Base-by-base conservation (phyloP, 2,113 vertebrate species). In the Microcebus ravelobensis region DNA sequence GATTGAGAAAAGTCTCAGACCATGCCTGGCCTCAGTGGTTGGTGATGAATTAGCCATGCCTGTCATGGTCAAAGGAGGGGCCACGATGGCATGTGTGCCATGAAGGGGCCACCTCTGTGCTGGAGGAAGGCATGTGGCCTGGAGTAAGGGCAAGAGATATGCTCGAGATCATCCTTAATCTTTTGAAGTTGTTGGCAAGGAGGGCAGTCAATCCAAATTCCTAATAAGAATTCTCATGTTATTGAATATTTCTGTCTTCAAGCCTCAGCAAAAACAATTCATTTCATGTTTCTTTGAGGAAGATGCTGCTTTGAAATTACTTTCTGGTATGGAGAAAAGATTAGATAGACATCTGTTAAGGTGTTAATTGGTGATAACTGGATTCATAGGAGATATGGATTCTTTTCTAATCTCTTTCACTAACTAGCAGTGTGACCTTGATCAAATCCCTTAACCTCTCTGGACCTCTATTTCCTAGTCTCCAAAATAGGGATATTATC, bases 331-430 rank as follows among this genome's bases (percentile, higher is more conserved):
- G 61, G 89, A 63, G 76, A 89, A 76, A 93, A 74, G 48, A 92
- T 52, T 61, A 27, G 29, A 3, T 39, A 84, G 68, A 73, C 2
- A 79, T 45, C n/a, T 71, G 95, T 89, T 87, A 93, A 96, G 82
- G 88, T 96, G 96, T 86, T 96, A 94, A 96, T 97, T 95, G 57
- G 34, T 91, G 96, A 95, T 96, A 97, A 95, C 65, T 94, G 67
- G 85, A 96, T 96, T 57, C 87, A 84, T 81, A 74, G 27, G 50
- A 97, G 87, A 63, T 34, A n/a, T 87, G 39, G 13, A 59, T 55
- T 96, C 20, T 91, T 15, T 76, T 92, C 48, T 96, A 31, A 77
- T 77, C 63, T 91, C 83, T 91, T 36, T 80, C 45, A 36, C 39
- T 95, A 94, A 79, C 77, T 93, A 93, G 83, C 77, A 81, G 8